phyloP scores from a whole-genome alignment of 2,113 vertebrate genomes.

The Dryoscopus gambensis region DNA sequence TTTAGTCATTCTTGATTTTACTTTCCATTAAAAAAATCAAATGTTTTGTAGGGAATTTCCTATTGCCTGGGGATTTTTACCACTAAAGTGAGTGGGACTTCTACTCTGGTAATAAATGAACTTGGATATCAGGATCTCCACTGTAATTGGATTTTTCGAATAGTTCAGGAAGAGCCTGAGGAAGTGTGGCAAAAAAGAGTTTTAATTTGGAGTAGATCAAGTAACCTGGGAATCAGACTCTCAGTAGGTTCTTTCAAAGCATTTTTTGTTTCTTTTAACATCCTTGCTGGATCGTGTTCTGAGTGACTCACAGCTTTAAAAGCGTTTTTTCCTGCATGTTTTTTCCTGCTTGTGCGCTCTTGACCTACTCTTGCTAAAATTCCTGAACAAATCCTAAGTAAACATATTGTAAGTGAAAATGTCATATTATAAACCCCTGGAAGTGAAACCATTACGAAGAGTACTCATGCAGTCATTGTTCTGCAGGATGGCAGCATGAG shows the following conservation, averaged over 20 bases:
- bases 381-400: background rate
- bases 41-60: background rate
- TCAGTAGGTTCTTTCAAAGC: background rate
- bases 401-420: background rate
- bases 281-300: background rate
- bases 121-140: background rate
- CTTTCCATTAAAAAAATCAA: background rate
- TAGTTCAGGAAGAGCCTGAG: background rate
- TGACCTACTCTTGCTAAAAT: conserved; percentile 39
- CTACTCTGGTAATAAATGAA: background rate
- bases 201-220: background rate
- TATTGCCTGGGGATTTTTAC: background rate
- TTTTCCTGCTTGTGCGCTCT: conserved; percentile 13
- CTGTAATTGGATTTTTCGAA: background rate
- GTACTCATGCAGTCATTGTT: background rate
- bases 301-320: background rate
- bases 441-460: conserved; percentile 3
- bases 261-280: background rate
- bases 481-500: conserved; percentile 22
- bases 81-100: background rate
- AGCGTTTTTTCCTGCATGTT: background rate
- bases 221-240: background rate
- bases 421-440: background rate
- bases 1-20: background rate
- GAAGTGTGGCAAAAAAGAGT: background rate